Evolutionary conservation across 2,888 invertebrate species (phyloP).

Genomic region (Pyrocoelia pectoralis): DNA sequence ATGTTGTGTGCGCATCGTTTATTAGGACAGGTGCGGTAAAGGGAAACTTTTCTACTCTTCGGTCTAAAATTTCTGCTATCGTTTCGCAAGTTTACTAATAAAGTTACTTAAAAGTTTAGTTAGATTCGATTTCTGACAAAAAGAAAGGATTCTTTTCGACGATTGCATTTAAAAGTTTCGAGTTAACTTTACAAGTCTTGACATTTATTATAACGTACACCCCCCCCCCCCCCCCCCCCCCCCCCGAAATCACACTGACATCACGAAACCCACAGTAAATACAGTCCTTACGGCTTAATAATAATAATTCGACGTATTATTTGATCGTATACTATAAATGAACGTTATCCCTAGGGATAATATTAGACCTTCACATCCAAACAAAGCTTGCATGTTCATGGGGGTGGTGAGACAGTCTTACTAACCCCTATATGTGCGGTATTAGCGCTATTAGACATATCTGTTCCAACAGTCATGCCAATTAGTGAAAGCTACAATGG

Average conservation of each 20-base stretch:
- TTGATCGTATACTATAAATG: conserved; percentile 51
- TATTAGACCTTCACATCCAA: conserved; percentile 54
- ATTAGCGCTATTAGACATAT: conserved; percentile 57
- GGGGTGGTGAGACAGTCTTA: conserved; percentile 35
- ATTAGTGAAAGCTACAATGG: conserved; percentile 45
- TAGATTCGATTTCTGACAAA: conserved; percentile 4
- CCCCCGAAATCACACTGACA: conserved; percentile 13
- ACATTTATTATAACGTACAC: conserved; percentile 10
- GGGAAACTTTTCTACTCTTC: conserved; percentile 25
- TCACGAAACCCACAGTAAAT: conserved; percentile 16
- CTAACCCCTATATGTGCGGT: conserved; percentile 41
- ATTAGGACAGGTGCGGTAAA: conserved; percentile 38
- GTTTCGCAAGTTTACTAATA: conserved; percentile 16
- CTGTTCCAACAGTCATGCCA: conserved; percentile 55
- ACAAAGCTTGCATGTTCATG: conserved; percentile 52
- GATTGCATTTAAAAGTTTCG: conserved; percentile 6
- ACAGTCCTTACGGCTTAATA: conserved; percentile 29
- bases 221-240: too few relatives aligned
- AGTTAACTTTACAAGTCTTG: neutral
- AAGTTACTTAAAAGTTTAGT: conserved; percentile 17
- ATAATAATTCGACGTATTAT: conserved; percentile 33
- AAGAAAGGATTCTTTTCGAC: conserved; percentile 1
- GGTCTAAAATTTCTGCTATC: conserved; percentile 23
- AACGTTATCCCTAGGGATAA: conserved; percentile 53
- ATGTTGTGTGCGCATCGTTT: conserved; percentile 45